Evolutionary conservation across 2,888 invertebrate genomes (phyloP).

Genomic region (Synanthedon formicaeformis): DNA sequence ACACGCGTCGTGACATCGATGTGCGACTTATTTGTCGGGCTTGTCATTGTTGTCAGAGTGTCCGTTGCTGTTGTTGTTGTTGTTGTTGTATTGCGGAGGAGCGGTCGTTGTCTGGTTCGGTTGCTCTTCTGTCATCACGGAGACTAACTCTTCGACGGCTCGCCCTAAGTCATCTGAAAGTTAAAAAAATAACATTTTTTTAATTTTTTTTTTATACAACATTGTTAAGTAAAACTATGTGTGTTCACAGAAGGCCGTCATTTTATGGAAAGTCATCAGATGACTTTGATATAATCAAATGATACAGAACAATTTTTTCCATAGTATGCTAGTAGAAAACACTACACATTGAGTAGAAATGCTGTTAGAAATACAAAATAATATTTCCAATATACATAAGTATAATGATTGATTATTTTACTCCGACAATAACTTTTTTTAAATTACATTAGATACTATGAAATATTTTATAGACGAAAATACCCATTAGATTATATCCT

Average conservation of each 20-base stretch:
- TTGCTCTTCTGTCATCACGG: slow-evolving; percentile 85
- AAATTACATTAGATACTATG: not conserved
- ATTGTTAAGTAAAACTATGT: not conserved
- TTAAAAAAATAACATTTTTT: not conserved
- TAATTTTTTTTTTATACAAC: not conserved
- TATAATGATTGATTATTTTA: not conserved
- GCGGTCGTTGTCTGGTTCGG: slow-evolving; percentile 16
- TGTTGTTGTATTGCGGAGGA: slow-evolving; percentile 53
- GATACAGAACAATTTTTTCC: too few relatives aligned
- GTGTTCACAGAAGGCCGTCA: too few relatives aligned
- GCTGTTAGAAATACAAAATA: not conserved
- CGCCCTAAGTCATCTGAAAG: slow-evolving; percentile 83
- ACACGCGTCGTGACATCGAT: not conserved
- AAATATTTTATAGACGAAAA: too few relatives aligned
- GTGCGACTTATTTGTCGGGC: not conserved
- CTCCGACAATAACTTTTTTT: not conserved
- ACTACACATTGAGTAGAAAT: too few relatives aligned
- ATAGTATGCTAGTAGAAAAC: too few relatives aligned
- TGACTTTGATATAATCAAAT: too few relatives aligned
- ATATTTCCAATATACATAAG: too few relatives aligned
- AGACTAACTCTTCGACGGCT: slow-evolving; percentile 89
- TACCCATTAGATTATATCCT: too few relatives aligned
- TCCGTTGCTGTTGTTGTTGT: not conserved
- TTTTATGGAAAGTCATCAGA: too few relatives aligned
- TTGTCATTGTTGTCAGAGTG: not conserved